Evolutionary conservation across 2,113 vertebrate species (phyloP).

Genomic region (Alethe castanea): DNA sequence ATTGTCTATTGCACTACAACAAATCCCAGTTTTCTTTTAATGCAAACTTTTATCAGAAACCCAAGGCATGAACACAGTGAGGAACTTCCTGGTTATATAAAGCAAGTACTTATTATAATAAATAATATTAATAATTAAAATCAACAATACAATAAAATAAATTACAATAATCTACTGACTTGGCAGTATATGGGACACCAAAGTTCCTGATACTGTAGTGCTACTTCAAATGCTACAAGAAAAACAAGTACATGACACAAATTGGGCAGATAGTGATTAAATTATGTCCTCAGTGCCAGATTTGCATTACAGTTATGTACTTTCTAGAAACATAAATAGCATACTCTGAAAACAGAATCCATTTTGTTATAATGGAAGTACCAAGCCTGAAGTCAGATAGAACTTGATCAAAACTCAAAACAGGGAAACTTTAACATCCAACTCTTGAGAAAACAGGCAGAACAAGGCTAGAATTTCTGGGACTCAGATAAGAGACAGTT

Average conservation of each 20-base stretch:
- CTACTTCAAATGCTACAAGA: neutral
- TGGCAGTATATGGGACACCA: neutral
- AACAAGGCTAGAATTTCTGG: neutral
- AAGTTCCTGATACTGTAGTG: neutral
- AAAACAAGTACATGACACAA: neutral
- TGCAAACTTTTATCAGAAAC: neutral
- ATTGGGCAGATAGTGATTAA: neutral
- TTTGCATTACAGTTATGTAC: neutral
- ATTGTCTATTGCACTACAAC: neutral
- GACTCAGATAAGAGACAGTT: neutral
- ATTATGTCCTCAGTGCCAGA: neutral
- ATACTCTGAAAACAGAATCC: neutral
- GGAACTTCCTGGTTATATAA: neutral
- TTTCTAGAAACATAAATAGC: neutral
- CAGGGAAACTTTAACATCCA: neutral
- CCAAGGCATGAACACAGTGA: neutral
- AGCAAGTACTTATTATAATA: neutral
- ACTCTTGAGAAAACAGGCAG: neutral
- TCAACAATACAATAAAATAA: neutral
- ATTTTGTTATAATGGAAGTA: neutral
- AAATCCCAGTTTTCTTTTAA: neutral
- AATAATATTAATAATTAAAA: neutral
- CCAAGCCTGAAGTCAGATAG: neutral
- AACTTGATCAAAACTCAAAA: accelerated
- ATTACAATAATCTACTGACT: neutral